Evolutionary conservation across 2,113 vertebrate species (phyloP).

Genomic region (Ctenomys sociabilis): DNA sequence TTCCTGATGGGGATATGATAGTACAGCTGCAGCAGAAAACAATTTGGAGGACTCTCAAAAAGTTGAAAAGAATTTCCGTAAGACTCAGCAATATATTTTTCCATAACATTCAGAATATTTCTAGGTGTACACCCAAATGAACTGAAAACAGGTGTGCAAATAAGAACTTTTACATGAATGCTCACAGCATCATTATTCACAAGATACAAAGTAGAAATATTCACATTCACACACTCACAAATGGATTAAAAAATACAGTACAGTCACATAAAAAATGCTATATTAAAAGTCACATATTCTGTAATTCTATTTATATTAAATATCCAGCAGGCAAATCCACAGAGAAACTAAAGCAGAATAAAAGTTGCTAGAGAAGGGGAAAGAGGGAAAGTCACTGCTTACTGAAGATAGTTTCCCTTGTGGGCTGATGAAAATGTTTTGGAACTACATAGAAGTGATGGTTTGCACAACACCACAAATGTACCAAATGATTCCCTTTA

Average conservation of each 20-base stretch:
- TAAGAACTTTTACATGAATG: neutral
- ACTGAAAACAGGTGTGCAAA: neutral
- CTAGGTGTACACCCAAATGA: neutral
- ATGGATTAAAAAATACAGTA: slow-evolving; percentile 17
- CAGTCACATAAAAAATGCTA: neutral
- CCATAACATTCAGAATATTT: neutral
- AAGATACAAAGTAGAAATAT: neutral
- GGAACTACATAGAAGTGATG: neutral
- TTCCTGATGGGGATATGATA: neutral
- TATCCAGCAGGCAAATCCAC: neutral
- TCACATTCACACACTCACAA: neutral
- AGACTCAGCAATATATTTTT: neutral
- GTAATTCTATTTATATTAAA: slow-evolving; percentile 1
- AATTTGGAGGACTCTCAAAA: neutral
- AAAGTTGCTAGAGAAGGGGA: neutral
- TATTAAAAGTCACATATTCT: neutral
- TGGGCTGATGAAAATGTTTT: slow-evolving; percentile 28
- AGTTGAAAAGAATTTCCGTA: neutral
- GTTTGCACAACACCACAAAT: neutral
- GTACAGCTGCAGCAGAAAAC: neutral
- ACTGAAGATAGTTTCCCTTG: neutral
- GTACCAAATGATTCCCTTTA: neutral
- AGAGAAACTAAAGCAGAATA: slow-evolving; percentile 11
- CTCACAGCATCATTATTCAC: neutral
- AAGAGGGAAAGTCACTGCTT: neutral